Evolutionary conservation across 1,140 invertebrate species (phyloP).

Genomic region (Hormaphis cornu): DNA sequence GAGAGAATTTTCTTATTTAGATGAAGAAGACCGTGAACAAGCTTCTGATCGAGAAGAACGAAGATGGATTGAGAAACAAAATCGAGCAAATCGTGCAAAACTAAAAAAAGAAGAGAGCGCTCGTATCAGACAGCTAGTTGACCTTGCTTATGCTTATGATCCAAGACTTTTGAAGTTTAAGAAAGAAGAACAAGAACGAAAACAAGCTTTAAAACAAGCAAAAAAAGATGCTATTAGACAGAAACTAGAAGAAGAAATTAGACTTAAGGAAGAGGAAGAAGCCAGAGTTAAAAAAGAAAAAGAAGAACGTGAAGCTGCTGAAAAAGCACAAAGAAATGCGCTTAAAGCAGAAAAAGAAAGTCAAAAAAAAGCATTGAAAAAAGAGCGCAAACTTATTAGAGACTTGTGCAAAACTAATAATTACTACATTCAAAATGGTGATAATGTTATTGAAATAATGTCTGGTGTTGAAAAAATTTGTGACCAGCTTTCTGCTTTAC

Average conservation of each 20-base stretch:
- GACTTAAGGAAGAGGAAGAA: constrained; percentile 39
- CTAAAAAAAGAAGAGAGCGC: constrained; percentile 94
- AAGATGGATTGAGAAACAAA: constrained; percentile 95
- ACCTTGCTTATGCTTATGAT: constrained; percentile 88
- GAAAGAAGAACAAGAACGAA: constrained; percentile 86
- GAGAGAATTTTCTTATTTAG: constrained; percentile 97
- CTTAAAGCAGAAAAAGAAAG: constrained; percentile 79
- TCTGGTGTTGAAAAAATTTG: constrained; percentile 82
- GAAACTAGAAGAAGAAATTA: constrained; percentile 64
- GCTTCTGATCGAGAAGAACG: constrained; percentile 91
- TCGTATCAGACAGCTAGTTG: constrained; percentile 78
- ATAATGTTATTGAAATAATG: constrained; percentile 72
- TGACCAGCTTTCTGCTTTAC: constrained; percentile 46
- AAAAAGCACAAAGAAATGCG: constrained; percentile 66
- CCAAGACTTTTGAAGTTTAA: constrained; percentile 85
- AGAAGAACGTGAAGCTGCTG: constrained; percentile 71
- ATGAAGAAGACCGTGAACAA: constrained; percentile 97
- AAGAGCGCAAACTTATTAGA: constrained; percentile 75
- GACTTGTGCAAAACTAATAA: constrained; percentile 78
- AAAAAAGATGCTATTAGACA: constrained; percentile 79
- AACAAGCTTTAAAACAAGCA: constrained; percentile 77
- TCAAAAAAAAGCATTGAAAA: constrained; percentile 70
- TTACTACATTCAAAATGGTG: constrained; percentile 67
- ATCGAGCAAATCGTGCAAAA: constrained; percentile 80
- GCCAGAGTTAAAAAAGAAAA: constrained; percentile 56